A percentile compares a stretch with the other conserved stretches of the same genome.
phyloP scores from a whole-genome alignment of 2,797 vertebrate genomes.

The Eleutherodactylus coqui region DNA sequence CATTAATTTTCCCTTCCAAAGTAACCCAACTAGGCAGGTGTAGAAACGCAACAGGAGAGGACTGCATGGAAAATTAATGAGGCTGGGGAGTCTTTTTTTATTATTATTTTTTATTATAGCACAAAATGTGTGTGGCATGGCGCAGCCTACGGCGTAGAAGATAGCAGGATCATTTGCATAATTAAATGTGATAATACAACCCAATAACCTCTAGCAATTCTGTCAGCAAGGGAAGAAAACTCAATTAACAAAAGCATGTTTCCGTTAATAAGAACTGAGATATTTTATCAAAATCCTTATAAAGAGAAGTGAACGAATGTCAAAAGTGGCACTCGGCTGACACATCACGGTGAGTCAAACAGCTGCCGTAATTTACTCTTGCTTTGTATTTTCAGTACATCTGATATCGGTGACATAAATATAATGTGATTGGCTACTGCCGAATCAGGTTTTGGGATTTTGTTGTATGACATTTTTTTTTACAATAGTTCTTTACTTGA shows the following conservation, averaged over 20 bases:
- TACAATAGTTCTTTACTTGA: neutral
- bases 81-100: constrained; percentile 15
- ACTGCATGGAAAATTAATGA: constrained; percentile 32
- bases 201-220: constrained; percentile 60
- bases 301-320: constrained; percentile 43
- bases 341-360: constrained; percentile 10
- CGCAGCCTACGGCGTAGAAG: constrained; percentile 61
- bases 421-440: neutral
- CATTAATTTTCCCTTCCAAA: constrained; percentile 67
- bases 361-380: neutral
- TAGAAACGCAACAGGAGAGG: neutral
- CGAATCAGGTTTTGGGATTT: too few species aligned
- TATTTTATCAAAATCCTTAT: constrained; percentile 43
- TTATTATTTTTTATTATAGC: neutral
- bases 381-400: neutral
- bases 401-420: constrained; percentile 1
- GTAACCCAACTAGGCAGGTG: constrained; percentile 10
- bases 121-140: constrained; percentile 58
- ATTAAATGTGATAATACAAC: constrained; percentile 63
- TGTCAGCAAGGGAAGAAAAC: constrained; percentile 59
- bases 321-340: constrained; percentile 20
- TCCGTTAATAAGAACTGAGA: constrained; percentile 44
- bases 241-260: constrained; percentile 60
- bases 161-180: constrained; percentile 57
- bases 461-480: neutral